Conservation (phyloP, 2,888 invertebrate genomes). For the Crossocerus cetratus region DNA sequence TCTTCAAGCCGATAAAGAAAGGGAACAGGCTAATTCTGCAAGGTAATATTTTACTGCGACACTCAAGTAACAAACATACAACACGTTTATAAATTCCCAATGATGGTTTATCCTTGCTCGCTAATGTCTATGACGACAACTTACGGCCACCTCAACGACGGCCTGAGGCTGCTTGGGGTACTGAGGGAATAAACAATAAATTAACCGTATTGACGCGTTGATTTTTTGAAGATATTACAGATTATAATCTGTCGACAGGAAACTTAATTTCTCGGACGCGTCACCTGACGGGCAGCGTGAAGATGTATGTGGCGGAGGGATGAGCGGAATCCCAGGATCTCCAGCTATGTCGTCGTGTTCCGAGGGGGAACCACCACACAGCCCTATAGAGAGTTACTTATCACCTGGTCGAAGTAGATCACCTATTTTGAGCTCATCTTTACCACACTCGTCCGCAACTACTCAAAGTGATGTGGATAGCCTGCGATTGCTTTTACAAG, state of each 20-base stretch:
- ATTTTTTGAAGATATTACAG: neutral
- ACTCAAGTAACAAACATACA: neutral
- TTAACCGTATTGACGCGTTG: neutral
- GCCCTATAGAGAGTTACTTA: slow-evolving; percentile 71
- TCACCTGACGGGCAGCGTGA: slow-evolving; percentile 71
- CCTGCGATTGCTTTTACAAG: slow-evolving; percentile 85
- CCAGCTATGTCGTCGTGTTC: slow-evolving; percentile 74
- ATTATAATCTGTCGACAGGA: slow-evolving; percentile 51
- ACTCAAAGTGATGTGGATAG: slow-evolving; percentile 84
- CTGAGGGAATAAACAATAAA: slow-evolving; percentile 62
- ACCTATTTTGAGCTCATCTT: slow-evolving; percentile 72
- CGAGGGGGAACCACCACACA: slow-evolving; percentile 72
- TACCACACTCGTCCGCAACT: slow-evolving; percentile 76
- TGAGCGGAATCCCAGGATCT: slow-evolving; percentile 70
- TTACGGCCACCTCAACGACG: slow-evolving; percentile 64
- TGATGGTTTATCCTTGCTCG: slow-evolving; percentile 74
- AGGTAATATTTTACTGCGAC: slow-evolving; percentile 46
- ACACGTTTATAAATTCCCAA: slow-evolving; percentile 44
- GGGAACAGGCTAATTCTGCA: slow-evolving; percentile 82
- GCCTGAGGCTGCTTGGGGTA: slow-evolving; percentile 66
- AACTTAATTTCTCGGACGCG: slow-evolving; percentile 71
- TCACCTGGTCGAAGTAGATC: slow-evolving; percentile 72
- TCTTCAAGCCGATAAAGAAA: slow-evolving; percentile 92
- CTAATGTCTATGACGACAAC: slow-evolving; percentile 69
- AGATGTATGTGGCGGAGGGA: slow-evolving; percentile 62